Base-by-base conservation (phyloP, 2,797 vertebrate genomes). In the Dryobates pubescens region DNA sequence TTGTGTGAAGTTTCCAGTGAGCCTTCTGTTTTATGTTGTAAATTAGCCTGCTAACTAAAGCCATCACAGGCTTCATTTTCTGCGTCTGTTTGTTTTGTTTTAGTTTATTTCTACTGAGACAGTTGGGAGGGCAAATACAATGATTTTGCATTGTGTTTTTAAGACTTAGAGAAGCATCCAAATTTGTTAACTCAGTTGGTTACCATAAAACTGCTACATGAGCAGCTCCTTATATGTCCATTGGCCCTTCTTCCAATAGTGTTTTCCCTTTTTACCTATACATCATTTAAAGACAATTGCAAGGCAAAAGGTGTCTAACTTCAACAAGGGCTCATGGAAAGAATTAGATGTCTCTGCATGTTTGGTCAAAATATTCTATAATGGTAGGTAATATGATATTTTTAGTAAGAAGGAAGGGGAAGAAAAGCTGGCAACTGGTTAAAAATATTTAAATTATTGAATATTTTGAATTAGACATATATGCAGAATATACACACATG, bases 171-270 rank as follows among this genome's bases (percentile, higher is more conserved):
- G 89, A 54, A 79, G 23, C 74, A 79, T 58, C 57, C 30, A 23
- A 38, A 10, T 29, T 59, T 47, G 4, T 63, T 64, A 59, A 68
- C 61, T 57, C 0, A 0, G 5, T 29, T 64, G 30, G 15, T 63
- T 56, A 23, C 30, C 19, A 16, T 22, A 47, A 54, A 83, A 38
- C 36, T 65, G n/a, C 8, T 43, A 13, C 13, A 71, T 62, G 32
- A 74, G 67, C 51, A 59, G 5, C 74, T 20, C 15, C 4, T 32
- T 9, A 10, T 0, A 1, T 11, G 30, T 47, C 45, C 1, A 0
- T 4, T 32, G 36, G 22, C 4, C 19, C 11, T 23, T 63, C 26
- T 51, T 45, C 51, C 73, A 20, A 0, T 6, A 4, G 0, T 8
- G 8, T 4, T 45, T 63, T 69, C 74, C 23, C 16, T 30, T 80